A percentile compares a stretch with the other conserved stretches of the same genome.
phyloP scores from a whole-genome alignment of 2,113 vertebrate genomes.

The Hylia prasina region DNA sequence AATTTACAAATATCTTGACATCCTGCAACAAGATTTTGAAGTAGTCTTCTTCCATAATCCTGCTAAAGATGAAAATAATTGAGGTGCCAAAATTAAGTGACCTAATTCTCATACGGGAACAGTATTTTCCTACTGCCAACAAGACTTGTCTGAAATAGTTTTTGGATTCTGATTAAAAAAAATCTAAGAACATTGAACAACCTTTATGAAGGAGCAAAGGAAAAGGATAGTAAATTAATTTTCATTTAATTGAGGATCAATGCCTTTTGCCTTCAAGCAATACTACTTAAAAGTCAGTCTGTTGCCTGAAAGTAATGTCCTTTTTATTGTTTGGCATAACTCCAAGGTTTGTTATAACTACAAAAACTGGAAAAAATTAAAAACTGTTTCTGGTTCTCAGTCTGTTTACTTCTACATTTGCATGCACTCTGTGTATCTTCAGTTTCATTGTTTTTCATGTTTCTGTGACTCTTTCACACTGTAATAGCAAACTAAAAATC shows the following conservation, averaged over 20 bases:
- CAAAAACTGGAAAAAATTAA: neutral
- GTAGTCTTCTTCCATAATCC: neutral
- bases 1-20: neutral
- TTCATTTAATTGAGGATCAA: neutral
- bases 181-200: neutral
- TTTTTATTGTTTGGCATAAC: neutral
- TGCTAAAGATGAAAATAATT: neutral
- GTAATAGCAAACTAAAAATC: neutral
- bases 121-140: neutral
- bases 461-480: neutral
- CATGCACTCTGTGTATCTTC: neutral
- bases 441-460: neutral
- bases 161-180: neutral
- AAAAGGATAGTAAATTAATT: neutral
- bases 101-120: neutral
- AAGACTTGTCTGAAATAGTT: neutral
- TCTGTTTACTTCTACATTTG: constrained; percentile 14
- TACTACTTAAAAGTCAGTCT: neutral
- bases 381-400: neutral
- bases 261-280: neutral
- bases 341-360: neutral
- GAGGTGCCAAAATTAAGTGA: neutral
- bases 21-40: neutral
- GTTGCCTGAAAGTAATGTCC: neutral
- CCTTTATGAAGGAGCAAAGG: neutral